phyloP scores from a whole-genome alignment of 2,113 vertebrate species.

The Clarias gariepinus region DNA sequence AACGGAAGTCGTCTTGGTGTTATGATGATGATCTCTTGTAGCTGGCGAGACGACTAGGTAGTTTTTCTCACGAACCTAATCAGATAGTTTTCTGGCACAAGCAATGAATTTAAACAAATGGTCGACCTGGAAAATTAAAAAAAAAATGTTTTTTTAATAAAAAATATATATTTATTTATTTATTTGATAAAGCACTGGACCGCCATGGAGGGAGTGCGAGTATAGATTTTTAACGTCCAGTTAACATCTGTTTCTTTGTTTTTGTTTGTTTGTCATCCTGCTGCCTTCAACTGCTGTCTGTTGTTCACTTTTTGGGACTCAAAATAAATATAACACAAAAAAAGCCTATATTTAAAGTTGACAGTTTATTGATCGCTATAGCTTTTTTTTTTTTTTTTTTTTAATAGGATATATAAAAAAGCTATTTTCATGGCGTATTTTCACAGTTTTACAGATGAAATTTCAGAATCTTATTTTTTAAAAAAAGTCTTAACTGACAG shows the following conservation, averaged over 20 bases:
- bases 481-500: background rate
- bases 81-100: no score
- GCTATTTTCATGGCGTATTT: background rate
- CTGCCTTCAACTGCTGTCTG: constrained; percentile 17
- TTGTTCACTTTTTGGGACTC: background rate
- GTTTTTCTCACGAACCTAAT: background rate
- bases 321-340: background rate
- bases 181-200: constrained; percentile 20
- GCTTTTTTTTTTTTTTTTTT: background rate
- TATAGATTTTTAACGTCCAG: background rate
- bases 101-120: background rate
- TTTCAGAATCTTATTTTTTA: background rate
- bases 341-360: background rate
- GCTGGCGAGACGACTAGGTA: background rate
- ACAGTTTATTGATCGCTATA: background rate
- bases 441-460: background rate
- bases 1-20: background rate
- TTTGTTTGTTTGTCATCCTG: background rate
- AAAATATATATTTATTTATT: constrained; percentile 15
- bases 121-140: background rate
- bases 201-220: background rate
- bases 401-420: background rate
- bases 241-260: background rate
- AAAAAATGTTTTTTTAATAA: background rate
- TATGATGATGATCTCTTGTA: background rate